A percentile compares a stretch with the other conserved stretches of the same genome.
Evolutionary conservation across 1,140 invertebrate genomes (phyloP).

Genomic region (Riptortus pedestris): DNA sequence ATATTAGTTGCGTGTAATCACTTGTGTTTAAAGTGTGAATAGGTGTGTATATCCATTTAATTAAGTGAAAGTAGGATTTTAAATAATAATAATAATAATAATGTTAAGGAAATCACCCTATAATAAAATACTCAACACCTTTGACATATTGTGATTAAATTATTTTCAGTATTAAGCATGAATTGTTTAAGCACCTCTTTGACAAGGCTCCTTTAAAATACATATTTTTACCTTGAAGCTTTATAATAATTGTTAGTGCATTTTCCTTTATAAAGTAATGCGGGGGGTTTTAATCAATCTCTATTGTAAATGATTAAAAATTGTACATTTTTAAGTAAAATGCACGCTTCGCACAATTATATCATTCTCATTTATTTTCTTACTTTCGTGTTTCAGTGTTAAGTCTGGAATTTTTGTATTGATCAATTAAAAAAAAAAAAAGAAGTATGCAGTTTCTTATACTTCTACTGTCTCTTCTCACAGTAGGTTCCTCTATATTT

Average conservation of each 20-base stretch:
- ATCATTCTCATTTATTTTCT: conserved; percentile 5
- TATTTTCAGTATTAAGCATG: conserved; percentile 9
- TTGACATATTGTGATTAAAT: conserved; percentile 17
- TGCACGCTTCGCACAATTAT: conserved; percentile 10
- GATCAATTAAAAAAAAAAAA: neutral
- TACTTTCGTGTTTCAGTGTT: neutral
- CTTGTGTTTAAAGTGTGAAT: conserved; percentile 24
- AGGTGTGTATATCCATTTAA: conserved; percentile 21
- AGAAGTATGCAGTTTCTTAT: neutral
- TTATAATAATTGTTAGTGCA: conserved; percentile 12
- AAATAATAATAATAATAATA: conserved; percentile 1
- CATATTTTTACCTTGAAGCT: conserved; percentile 7
- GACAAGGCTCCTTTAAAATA: neutral
- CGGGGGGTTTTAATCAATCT: neutral
- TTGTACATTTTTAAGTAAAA: conserved; percentile 10
- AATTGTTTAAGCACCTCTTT: neutral
- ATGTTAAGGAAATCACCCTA: conserved; percentile 17
- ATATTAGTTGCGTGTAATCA: conserved; percentile 23
- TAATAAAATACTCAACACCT: conserved; percentile 21
- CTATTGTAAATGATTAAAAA: neutral
- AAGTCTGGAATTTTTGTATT: too few relatives aligned
- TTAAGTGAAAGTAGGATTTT: conserved; percentile 16
- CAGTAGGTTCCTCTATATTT: conserved; percentile 25
- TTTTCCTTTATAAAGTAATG: neutral
- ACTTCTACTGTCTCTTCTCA: neutral